Conservation (phyloP, 2,888 invertebrate species). For the Tuberolachnus salignus region DNA sequence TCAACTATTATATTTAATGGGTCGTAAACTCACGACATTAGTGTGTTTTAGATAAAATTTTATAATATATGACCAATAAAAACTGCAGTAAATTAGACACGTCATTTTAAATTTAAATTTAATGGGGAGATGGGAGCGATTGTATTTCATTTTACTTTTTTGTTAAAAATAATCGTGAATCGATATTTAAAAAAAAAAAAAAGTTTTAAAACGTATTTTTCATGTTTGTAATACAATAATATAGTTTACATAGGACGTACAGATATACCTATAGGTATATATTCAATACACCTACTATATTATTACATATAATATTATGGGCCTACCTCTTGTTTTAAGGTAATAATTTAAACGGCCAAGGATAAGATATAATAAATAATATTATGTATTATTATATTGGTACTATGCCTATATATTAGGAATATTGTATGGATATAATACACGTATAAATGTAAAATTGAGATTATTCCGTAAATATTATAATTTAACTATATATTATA, state of each 20-base stretch:
- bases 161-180: background rate
- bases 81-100: background rate
- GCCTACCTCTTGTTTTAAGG: background rate
- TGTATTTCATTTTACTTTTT: background rate
- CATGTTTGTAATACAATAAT: background rate
- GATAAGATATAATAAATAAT: background rate
- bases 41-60: background rate
- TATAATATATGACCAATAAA: background rate
- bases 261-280: background rate
- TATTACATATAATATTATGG: too few relatives aligned
- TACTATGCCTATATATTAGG: background rate
- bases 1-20: constrained; percentile 4
- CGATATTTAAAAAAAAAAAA: background rate
- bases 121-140: background rate
- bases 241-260: constrained; percentile 17
- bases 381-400: background rate
- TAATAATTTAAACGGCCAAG: constrained; percentile 18
- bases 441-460: too few relatives aligned
- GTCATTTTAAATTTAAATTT: background rate
- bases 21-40: background rate
- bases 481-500: too few relatives aligned
- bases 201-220: background rate
- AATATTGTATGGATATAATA: too few relatives aligned
- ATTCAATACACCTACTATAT: background rate
- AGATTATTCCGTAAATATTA: too few relatives aligned